Evolutionary conservation across 1,140 invertebrate genomes (phyloP).

Genomic region (Nixonia krombeini): DNA sequence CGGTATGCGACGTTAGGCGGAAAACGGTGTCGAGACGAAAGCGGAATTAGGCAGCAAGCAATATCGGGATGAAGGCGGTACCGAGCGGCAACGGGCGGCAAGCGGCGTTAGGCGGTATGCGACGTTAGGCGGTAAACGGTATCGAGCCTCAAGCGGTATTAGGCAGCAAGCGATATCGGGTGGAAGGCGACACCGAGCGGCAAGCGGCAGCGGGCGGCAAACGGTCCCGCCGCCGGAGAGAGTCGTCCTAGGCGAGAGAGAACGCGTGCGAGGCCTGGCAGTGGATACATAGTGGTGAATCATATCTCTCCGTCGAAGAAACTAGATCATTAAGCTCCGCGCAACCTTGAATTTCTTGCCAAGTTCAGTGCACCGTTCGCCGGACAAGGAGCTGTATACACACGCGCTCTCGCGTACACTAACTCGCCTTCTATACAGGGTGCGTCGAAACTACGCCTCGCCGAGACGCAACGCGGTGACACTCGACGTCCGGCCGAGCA

Average conservation of each 20-base stretch:
- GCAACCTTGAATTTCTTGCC: slow-evolving; percentile 68
- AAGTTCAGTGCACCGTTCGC: slow-evolving; percentile 65
- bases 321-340: slow-evolving; percentile 65
- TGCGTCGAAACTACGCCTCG: not conserved
- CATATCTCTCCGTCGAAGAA: slow-evolving; percentile 58
- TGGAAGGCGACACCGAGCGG: slow-evolving; percentile 1
- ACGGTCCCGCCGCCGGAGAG: too few species aligned
- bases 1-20: too few species aligned
- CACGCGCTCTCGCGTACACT: slow-evolving; percentile 3
- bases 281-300: slow-evolving; percentile 60
- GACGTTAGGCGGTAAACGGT: too few species aligned
- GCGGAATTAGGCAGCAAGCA: too few species aligned
- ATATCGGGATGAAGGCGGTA: too few species aligned
- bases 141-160: too few species aligned
- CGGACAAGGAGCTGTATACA: slow-evolving; percentile 48
- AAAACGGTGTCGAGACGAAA: too few species aligned
- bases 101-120: too few species aligned
- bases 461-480: not conserved
- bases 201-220: too few species aligned
- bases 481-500: not conserved
- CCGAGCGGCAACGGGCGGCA: too few species aligned
- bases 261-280: slow-evolving; percentile 13
- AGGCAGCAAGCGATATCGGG: slow-evolving; percentile 4
- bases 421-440: slow-evolving; percentile 1
- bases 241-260: too few species aligned